Percentiles rank a stretch among this genome's conserved stretches.
Conservation (phyloP, 2,113 vertebrate genomes). For the Macroglossus sobrinus region DNA sequence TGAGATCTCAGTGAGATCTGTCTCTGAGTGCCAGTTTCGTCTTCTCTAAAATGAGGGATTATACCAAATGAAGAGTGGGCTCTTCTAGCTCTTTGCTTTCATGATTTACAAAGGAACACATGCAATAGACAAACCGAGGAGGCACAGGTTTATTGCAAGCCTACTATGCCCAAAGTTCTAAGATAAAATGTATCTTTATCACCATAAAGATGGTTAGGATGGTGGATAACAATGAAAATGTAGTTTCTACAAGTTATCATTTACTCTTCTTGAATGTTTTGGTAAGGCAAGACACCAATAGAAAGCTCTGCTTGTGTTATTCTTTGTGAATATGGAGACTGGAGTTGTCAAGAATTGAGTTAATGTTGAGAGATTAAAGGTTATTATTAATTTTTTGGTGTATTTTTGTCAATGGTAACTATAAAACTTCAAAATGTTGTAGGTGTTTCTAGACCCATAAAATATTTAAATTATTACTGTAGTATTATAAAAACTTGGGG, state of each 20-base stretch:
- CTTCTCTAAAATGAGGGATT: background rate
- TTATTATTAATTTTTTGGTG: background rate
- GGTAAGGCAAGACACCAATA: background rate
- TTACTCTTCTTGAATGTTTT: background rate
- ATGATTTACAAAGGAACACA: background rate
- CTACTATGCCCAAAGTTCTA: background rate
- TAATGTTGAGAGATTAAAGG: background rate
- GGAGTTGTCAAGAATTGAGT: background rate
- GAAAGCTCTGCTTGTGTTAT: background rate
- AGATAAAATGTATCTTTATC: background rate
- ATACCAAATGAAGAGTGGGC: background rate
- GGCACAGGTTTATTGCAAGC: background rate
- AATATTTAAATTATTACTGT: background rate
- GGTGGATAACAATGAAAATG: background rate
- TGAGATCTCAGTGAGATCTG: no score
- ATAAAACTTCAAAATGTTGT: background rate
- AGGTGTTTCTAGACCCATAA: background rate
- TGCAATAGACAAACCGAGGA: background rate
- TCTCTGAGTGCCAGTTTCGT: background rate
- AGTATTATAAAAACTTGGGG: background rate
- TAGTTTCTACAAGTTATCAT: background rate
- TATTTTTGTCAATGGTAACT: background rate
- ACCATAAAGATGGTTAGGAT: no score
- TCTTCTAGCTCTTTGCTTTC: background rate
- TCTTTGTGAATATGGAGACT: background rate